These are phyloP conservation scores for Aurelia sp. DNA, from an alignment of 30 jellyfish, hydroid and myxozoan species.

Conservation along the genomic window DNA sequence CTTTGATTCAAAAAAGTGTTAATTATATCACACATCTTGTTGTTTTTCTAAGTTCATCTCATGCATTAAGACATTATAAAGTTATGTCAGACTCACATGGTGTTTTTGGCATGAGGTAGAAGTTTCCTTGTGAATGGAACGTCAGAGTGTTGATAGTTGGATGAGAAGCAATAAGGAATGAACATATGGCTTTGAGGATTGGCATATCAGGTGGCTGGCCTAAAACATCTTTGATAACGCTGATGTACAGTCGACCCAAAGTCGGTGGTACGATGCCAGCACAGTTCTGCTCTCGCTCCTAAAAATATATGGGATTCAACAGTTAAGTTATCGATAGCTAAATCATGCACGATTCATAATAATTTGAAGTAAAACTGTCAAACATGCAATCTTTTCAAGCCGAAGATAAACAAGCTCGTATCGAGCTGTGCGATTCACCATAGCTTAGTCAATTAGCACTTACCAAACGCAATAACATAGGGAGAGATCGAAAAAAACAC, in stretches of 20 bases:
- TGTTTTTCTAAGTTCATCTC: too few relatives aligned
- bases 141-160: constrained; percentile 93
- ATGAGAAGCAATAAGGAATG: constrained; percentile 90
- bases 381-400: too few relatives aligned
- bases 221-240: constrained; percentile 57
- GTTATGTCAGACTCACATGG: constrained; percentile 45
- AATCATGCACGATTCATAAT: background rate
- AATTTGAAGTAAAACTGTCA: too few relatives aligned
- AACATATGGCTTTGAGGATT: constrained; percentile 80
- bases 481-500: too few relatives aligned
- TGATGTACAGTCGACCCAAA: constrained; percentile 80
- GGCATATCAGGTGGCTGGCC: constrained; percentile 97
- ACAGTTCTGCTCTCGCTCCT: constrained; percentile 94
- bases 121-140: constrained; percentile 78
- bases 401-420: too few relatives aligned
- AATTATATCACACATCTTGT: too few relatives aligned
- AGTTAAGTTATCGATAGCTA: background rate
- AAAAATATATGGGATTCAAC: background rate
- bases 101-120: constrained; percentile 76
- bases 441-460: too few relatives aligned
- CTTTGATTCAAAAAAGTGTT: too few relatives aligned
- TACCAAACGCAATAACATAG: too few relatives aligned
- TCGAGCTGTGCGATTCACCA: too few relatives aligned
- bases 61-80: too few relatives aligned
- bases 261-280: constrained; percentile 60